Percentiles rank a stretch among this genome's conserved stretches.
phyloP scores from a whole-genome alignment of 30 jellyfish, hydroid and myxozoan species.

The Aurelia sp. region DNA sequence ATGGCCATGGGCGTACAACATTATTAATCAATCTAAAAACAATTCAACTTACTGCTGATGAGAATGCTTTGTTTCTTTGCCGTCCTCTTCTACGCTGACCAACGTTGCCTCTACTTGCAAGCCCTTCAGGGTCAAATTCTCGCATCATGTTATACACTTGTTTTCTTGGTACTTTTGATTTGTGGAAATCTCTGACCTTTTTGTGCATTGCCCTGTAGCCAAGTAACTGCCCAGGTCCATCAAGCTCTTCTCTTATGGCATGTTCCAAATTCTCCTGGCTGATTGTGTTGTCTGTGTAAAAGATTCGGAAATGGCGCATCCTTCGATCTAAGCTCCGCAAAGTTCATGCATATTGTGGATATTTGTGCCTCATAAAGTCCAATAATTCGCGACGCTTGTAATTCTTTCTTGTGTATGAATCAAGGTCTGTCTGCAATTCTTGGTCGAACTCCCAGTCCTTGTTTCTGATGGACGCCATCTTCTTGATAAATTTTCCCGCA shows the following conservation, averaged over 20 bases:
- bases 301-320: no score
- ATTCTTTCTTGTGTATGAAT: no score
- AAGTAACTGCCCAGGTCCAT: slow-evolving; percentile 48
- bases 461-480: no score
- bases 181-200: slow-evolving; percentile 15
- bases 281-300: no score
- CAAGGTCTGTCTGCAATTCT: no score
- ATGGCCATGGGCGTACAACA: no score
- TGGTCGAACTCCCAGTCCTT: no score
- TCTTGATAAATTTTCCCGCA: no score
- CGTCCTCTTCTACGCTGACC: slow-evolving; percentile 12
- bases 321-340: no score
- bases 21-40: not conserved
- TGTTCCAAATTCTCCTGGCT: slow-evolving; percentile 10
- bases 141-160: slow-evolving; percentile 24
- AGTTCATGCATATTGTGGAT: no score
- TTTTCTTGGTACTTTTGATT: slow-evolving; percentile 24
- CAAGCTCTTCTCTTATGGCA: slow-evolving; percentile 42
- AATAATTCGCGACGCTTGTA: no score
- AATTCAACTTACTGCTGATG: slow-evolving; percentile 8
- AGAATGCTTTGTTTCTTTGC: slow-evolving; percentile 20
- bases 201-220: slow-evolving; percentile 50
- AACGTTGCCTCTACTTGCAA: slow-evolving; percentile 22
- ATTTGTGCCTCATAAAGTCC: no score
- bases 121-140: slow-evolving; percentile 32